Evolutionary conservation across 2,888 invertebrate genomes (phyloP).

Genomic region (Halocaridina rubra): DNA sequence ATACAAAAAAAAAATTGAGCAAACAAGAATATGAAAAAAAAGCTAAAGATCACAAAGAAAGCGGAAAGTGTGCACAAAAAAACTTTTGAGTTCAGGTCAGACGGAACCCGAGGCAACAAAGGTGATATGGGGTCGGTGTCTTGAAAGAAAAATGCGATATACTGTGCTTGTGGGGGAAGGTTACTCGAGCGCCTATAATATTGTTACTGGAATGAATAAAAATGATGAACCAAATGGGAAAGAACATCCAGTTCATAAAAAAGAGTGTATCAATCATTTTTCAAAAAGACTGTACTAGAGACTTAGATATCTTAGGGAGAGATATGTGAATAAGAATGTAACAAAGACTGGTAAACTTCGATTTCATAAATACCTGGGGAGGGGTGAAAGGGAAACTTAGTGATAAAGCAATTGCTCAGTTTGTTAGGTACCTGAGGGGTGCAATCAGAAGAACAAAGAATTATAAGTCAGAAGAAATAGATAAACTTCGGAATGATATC

Average conservation of each 20-base stretch:
- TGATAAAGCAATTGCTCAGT: not conserved
- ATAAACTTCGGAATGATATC: not conserved
- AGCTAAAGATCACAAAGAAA: not conserved
- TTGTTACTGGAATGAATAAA: not conserved
- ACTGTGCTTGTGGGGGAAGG: not conserved
- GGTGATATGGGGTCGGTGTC: not conserved
- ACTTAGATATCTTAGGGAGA: not conserved
- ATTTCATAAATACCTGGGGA: not conserved
- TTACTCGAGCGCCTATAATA: not conserved
- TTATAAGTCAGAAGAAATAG: too few species aligned
- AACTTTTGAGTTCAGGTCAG: not conserved
- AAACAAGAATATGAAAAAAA: not conserved
- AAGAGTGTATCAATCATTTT: not conserved
- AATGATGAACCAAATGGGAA: not conserved
- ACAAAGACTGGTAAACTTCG: not conserved
- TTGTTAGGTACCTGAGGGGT: not conserved
- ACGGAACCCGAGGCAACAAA: not conserved
- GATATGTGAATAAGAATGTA: not conserved
- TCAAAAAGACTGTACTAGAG: not conserved
- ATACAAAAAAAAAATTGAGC: not conserved
- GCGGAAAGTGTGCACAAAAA: not conserved
- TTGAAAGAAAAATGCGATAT: not conserved
- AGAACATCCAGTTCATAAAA: not conserved
- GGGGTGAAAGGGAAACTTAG: not conserved
- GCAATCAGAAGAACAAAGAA: not conserved